Evolutionary conservation across 2,113 vertebrate species (phyloP), one percentile per base, ranked within the genome.

Genomic region (Prochilodus magdalenae): DNA sequence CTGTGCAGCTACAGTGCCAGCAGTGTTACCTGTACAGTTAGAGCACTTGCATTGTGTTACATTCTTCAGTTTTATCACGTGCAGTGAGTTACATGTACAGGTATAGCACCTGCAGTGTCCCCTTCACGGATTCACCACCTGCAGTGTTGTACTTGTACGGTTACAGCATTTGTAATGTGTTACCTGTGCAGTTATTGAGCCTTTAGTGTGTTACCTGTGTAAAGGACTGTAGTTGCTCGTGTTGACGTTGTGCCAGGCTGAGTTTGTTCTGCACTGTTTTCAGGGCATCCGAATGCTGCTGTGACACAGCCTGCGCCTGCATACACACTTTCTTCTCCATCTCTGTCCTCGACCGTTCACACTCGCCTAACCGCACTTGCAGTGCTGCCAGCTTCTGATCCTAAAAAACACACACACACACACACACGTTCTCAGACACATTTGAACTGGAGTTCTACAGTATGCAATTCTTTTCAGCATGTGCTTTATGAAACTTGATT

Each of bases 181-280:
- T n/a, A n/a, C n/a, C n/a, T n/a, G 95, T 71, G 12, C 13, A 49
- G 51, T 5, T 16, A 18, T 2, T 3, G 51, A 3, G 20, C 16
- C 62, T 33, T 27, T 0, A 55, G 14, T n/a, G n/a, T 66, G 5
- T 47, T 89, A 95, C 97, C 96, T 97, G 95, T 70, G 96, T 93
- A 90, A 98, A 97, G 27, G 86, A 66, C 74, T 90, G 88, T 79
- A 98, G 94, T 70, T 98, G 94, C 65, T 96, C 94, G 79, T 94
- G 89, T 89, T 95, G 96, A 15, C 92, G 89, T 89, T 72, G 93
- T 69, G 93, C 89, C 33, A 93, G 84, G 14, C 89, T 73, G 44
- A 97, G 76, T 74, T 95, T 93, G 84, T 92, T 95, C 90, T 97
- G 95, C 30, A 96, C 77, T 6, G 70, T 85, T 83, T 96, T 94